These are phyloP conservation scores for Umimayanthus kanabou DNA, from an alignment of 92 coral and sea anemone species.

Conservation along the genomic window DNA sequence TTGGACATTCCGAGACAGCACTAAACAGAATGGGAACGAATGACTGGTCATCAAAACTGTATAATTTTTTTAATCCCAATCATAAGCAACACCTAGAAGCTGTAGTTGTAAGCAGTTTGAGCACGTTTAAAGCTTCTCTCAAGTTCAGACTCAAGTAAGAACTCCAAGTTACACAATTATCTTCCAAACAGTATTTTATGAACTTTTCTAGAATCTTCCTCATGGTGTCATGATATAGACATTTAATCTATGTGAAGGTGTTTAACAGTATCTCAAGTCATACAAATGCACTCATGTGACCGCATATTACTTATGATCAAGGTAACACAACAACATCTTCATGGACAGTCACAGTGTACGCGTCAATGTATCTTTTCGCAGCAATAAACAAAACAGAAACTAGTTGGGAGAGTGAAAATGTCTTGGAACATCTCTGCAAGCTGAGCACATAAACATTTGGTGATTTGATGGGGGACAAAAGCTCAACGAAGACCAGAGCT, in stretches of 20 bases:
- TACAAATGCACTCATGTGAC: neutral
- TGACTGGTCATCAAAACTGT: too few relatives aligned
- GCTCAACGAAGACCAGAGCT: too few relatives aligned
- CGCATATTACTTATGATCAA: neutral
- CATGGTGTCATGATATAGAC: neutral
- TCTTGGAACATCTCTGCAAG: neutral
- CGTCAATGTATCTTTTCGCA: neutral
- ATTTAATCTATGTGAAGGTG: too few relatives aligned
- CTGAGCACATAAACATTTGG: too few relatives aligned
- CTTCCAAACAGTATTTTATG: neutral
- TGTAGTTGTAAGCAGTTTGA: neutral
- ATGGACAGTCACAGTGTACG: neutral
- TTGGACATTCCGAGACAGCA: too few relatives aligned
- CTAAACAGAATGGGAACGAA: too few relatives aligned
- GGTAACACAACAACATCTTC: too few relatives aligned
- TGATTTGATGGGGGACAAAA: neutral
- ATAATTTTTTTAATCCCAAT: too few relatives aligned
- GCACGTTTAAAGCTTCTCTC: neutral
- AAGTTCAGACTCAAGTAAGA: too few relatives aligned
- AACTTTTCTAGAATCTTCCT: neutral
- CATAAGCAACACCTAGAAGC: too few relatives aligned
- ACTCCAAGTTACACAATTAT: neutral
- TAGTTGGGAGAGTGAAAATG: neutral
- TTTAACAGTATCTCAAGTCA: too few relatives aligned
- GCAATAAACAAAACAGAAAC: neutral